Percentiles rank a stretch among this genome's conserved stretches.
phyloP scores from a whole-genome alignment of 2,888 invertebrate genomes.

The Cheilosia vernalis region DNA sequence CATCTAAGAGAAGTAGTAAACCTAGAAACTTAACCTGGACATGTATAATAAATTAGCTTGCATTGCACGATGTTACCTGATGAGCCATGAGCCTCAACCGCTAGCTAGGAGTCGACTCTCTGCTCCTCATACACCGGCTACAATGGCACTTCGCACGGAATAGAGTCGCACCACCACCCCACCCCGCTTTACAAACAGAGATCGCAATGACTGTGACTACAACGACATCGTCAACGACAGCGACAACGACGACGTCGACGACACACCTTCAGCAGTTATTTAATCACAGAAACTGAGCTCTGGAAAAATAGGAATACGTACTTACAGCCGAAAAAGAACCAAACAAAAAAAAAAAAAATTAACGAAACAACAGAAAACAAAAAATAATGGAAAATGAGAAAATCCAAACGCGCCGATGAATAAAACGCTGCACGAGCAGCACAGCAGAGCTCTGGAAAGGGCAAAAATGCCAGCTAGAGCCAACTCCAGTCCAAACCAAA shows the following conservation, averaged over 20 bases:
- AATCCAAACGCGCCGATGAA: constrained; percentile 64
- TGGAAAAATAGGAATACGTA: constrained; percentile 63
- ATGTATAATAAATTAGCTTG: constrained; percentile 76
- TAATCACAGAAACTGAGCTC: constrained; percentile 76
- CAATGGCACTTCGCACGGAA: constrained; percentile 58
- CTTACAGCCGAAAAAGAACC: constrained; percentile 45
- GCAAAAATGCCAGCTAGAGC: constrained; percentile 65
- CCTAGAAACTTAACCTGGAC: constrained; percentile 66
- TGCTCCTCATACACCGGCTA: constrained; percentile 37
- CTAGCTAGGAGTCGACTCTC: constrained; percentile 6
- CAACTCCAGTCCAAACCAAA: background rate
- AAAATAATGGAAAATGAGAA: constrained; percentile 66
- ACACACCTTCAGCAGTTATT: constrained; percentile 78
- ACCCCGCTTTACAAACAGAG: constrained; percentile 37
- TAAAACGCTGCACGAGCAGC: constrained; percentile 68
- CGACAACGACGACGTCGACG: constrained; percentile 59
- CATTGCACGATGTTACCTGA: constrained; percentile 76
- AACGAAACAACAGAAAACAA: background rate
- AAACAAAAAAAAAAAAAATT: constrained; percentile 3
- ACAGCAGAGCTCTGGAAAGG: constrained; percentile 59
- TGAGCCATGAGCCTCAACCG: constrained; percentile 70
- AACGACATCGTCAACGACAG: constrained; percentile 34
- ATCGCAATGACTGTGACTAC: constrained; percentile 51
- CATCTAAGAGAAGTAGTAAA: constrained; percentile 46
- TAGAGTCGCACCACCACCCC: constrained; percentile 19